Conservation (phyloP, 2,888 invertebrate species). For the Zygaena filipendulae region DNA sequence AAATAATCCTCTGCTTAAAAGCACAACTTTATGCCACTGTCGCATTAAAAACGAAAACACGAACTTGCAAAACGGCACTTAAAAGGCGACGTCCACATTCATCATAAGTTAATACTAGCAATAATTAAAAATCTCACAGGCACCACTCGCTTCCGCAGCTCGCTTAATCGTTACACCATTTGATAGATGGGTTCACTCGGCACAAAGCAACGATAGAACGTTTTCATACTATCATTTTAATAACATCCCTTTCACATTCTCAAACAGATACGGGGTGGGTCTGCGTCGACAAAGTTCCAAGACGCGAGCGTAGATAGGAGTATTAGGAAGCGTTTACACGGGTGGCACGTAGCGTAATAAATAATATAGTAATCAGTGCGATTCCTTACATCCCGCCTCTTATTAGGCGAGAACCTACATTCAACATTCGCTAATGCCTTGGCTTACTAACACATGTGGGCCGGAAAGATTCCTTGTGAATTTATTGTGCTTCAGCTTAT, state of each 20-base stretch:
- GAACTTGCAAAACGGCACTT: no score
- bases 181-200: slow-evolving; percentile 47
- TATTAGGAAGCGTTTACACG: slow-evolving; percentile 67
- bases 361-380: slow-evolving; percentile 68
- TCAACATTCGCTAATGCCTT: slow-evolving; percentile 62
- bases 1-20: no score
- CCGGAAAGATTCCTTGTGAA: slow-evolving; percentile 60
- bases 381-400: slow-evolving; percentile 67
- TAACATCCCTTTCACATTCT: no score
- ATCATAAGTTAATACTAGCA: slow-evolving; percentile 46
- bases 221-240: slow-evolving; percentile 27
- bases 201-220: slow-evolving; percentile 28
- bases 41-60: no score
- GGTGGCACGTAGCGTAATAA: slow-evolving; percentile 66
- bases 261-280: no score
- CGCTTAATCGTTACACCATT: slow-evolving; percentile 55
- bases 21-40: no score
- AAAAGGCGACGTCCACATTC: no score
- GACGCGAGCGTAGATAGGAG: slow-evolving; percentile 40
- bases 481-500: slow-evolving; percentile 67
- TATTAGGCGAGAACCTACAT: slow-evolving; percentile 65
- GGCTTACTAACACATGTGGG: slow-evolving; percentile 65
- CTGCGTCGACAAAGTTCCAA: slow-evolving; percentile 49
- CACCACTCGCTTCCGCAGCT: slow-evolving; percentile 40
- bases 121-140: slow-evolving; percentile 60